phyloP scores from a whole-genome alignment of 1,140 invertebrate genomes.

The Papilio aristodemus region DNA sequence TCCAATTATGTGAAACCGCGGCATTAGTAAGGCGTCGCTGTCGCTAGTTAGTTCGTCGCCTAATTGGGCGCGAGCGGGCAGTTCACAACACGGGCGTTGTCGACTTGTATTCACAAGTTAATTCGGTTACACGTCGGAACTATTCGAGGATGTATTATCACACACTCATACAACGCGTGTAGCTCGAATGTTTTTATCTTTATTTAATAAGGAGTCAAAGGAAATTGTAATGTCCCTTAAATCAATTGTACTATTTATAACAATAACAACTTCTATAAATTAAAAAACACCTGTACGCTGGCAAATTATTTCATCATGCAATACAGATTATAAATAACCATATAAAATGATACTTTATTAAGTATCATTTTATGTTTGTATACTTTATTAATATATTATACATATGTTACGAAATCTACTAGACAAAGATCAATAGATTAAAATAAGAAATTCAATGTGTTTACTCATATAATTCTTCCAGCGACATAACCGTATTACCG shows the following conservation, averaged over 20 bases:
- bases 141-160: slow-evolving; percentile 5
- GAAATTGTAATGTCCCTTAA: too few relatives aligned
- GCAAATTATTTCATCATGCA: too few relatives aligned
- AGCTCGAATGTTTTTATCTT: too few relatives aligned
- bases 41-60: background rate
- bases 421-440: background rate
- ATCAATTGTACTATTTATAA: too few relatives aligned
- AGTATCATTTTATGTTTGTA: too few relatives aligned
- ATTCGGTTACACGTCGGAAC: slow-evolving; percentile 9
- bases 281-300: too few relatives aligned
- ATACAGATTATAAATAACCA: too few relatives aligned
- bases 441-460: background rate
- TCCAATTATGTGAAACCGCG: slow-evolving; percentile 31
- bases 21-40: slow-evolving; percentile 10
- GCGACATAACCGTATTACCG: slow-evolving; percentile 11
- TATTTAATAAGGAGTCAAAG: too few relatives aligned
- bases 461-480: background rate
- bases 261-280: too few relatives aligned
- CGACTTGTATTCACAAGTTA: slow-evolving; percentile 13
- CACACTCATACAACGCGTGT: background rate
- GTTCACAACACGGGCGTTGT: slow-evolving; percentile 22
- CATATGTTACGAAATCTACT: too few relatives aligned
- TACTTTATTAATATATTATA: too few relatives aligned
- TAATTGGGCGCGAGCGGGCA: slow-evolving; percentile 24
- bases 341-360: too few relatives aligned